Percentiles rank a stretch among this genome's conserved stretches.
These are phyloP conservation scores for Tetranychus cinnabarinus DNA, from an alignment of 1,140 invertebrate species.

Conservation along the genomic window DNA sequence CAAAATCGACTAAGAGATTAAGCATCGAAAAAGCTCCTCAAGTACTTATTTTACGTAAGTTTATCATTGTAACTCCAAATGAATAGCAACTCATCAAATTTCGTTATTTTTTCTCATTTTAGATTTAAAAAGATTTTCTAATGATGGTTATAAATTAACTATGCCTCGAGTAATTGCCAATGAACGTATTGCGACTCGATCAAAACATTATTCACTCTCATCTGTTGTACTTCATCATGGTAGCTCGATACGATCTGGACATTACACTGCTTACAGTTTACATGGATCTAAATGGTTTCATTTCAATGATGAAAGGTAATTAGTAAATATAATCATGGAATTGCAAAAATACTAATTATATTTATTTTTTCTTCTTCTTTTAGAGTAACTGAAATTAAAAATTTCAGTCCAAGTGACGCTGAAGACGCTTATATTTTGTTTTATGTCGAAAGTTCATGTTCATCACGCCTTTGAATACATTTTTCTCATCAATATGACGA, in stretches of 20 bases:
- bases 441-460: neutral
- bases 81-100: neutral
- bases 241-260: constrained; percentile 6
- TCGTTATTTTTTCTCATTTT: neutral
- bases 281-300: constrained; percentile 7
- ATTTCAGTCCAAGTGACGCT: neutral
- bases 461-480: neutral
- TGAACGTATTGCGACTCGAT: constrained; percentile 3
- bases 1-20: constrained; percentile 8
- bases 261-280: constrained; percentile 9
- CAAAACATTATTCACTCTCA: neutral
- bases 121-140: constrained; percentile 12
- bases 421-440: constrained; percentile 3
- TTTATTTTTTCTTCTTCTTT: neutral
- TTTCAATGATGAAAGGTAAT: constrained; percentile 9
- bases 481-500: too few species aligned
- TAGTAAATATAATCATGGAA: neutral
- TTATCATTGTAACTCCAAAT: neutral
- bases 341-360: neutral
- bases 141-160: constrained; percentile 11
- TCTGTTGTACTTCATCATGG: constrained; percentile 8
- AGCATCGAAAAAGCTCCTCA: constrained; percentile 7
- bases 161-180: constrained; percentile 4
- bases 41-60: constrained; percentile 9
- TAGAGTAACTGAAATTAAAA: neutral